Base-by-base conservation (phyloP, 1,140 invertebrate species). In the Eubasilissa regina region DNA sequence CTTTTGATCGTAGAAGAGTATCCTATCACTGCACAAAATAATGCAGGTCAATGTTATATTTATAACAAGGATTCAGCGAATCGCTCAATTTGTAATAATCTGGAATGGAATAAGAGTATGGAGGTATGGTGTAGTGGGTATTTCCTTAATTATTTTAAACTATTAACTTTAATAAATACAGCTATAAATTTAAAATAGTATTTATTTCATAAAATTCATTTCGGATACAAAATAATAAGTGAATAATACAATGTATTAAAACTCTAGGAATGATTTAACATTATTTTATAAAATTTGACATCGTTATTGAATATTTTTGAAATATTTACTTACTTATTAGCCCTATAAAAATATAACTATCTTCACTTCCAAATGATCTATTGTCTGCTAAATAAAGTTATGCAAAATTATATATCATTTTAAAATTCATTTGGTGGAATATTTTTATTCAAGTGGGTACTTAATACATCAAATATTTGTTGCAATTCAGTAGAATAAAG, bases 281-380 rank as follows among this genome's bases (percentile, higher is more conserved):
- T 64, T 64, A 64, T 43, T 64, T 64, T 25, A 64, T 64, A 64
- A 35, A 64, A 64, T 7, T 64, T 64, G 35, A 64, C 60, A 64
- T 35, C 35, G 19, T 62, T 35, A 62, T 43, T n/a, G 13, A 43
- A 51, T 8, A 51, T 13, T 51, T 51, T 51, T 51, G 48, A 51
- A 15, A 15, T 13, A 13, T 51, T 13, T 15, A 51, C 48, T 13
- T 13, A 51, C 1, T 4, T 51, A 51, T 13, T 13, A 51, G n/a
- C 11, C 11, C 1, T 64, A 13, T 25, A 64, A 43, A 64, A 25
- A 11, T 21, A 43, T 35, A 13, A 35, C 13, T 25, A 35, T 64
- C 10, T 43, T 43, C 3, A 25, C 17, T 21, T 58, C 55, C 17
- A 58, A 21, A 58, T 3, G 21, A 11, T 58, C 21, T 58, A 19